phyloP scores from a whole-genome alignment of 1,140 invertebrate genomes.

The Olivierus martensii region DNA sequence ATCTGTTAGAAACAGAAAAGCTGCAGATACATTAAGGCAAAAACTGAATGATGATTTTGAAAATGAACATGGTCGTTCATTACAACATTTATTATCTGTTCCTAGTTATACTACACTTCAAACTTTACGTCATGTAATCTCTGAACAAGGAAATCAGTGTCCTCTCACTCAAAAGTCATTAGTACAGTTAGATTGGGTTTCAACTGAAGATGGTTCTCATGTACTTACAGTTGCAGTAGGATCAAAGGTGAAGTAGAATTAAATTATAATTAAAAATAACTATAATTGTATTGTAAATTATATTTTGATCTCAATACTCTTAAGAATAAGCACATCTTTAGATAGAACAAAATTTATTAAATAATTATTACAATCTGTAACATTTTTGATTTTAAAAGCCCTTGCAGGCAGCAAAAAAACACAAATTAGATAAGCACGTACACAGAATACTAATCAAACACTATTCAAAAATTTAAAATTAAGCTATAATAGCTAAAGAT shows the following conservation, averaged over 20 bases:
- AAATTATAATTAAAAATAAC: background rate
- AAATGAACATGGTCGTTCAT: slow-evolving; percentile 9
- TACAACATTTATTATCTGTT: slow-evolving; percentile 51
- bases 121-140: slow-evolving; percentile 70
- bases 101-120: slow-evolving; percentile 86
- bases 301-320: too few species aligned
- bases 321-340: too few species aligned
- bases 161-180: slow-evolving; percentile 50
- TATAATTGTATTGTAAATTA: too few species aligned
- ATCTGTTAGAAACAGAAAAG: slow-evolving; percentile 45
- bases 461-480: too few species aligned
- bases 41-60: slow-evolving; percentile 11
- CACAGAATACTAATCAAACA: too few species aligned
- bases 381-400: too few species aligned
- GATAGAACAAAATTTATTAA: too few species aligned
- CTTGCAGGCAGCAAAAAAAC: too few species aligned
- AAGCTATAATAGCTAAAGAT: too few species aligned
- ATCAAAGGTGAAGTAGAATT: slow-evolving; percentile 48
- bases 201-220: slow-evolving; percentile 95
- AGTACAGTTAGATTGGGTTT: slow-evolving; percentile 96
- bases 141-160: slow-evolving; percentile 79
- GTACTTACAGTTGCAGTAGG: slow-evolving; percentile 93
- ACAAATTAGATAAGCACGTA: too few species aligned
- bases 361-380: too few species aligned
- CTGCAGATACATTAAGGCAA: slow-evolving; percentile 14